Percentiles rank a stretch among this genome's conserved stretches.
Evolutionary conservation across 2,888 invertebrate genomes (phyloP).

Genomic region (Chloroclystis v-ata): DNA sequence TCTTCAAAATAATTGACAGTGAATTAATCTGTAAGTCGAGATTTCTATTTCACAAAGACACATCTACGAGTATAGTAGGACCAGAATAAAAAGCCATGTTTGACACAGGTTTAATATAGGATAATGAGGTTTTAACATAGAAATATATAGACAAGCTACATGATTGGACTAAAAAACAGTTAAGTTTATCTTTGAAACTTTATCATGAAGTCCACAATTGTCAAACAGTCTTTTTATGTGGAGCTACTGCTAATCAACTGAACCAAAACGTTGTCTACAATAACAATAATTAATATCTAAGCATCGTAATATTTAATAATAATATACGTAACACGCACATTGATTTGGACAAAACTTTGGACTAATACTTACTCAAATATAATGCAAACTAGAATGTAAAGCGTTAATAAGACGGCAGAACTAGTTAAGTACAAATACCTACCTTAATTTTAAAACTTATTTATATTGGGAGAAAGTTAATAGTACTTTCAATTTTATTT

Average conservation of each 20-base stretch:
- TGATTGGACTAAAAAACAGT: too few species aligned
- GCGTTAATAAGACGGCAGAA: constrained; percentile 17
- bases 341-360: constrained; percentile 10
- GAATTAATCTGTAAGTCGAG: not conserved
- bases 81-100: too few species aligned
- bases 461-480: too few species aligned
- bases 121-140: too few species aligned
- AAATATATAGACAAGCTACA: too few species aligned
- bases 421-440: not conserved
- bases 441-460: too few species aligned
- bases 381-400: constrained; percentile 16
- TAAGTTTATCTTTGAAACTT: too few species aligned
- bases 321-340: too few species aligned
- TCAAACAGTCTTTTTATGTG: not conserved
- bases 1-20: constrained; percentile 5
- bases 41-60: not conserved
- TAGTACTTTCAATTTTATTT: constrained; percentile 4
- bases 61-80: too few species aligned
- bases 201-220: too few species aligned
- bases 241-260: not conserved
- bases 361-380: constrained; percentile 6
- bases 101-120: too few species aligned
- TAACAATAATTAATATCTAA: constrained; percentile 1
- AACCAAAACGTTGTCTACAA: constrained; percentile 3
- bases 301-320: constrained; percentile 4